These are phyloP conservation scores for Entomobrya multifasciata DNA, from an alignment of 2,888 invertebrate genomes.

Conservation along the genomic window DNA sequence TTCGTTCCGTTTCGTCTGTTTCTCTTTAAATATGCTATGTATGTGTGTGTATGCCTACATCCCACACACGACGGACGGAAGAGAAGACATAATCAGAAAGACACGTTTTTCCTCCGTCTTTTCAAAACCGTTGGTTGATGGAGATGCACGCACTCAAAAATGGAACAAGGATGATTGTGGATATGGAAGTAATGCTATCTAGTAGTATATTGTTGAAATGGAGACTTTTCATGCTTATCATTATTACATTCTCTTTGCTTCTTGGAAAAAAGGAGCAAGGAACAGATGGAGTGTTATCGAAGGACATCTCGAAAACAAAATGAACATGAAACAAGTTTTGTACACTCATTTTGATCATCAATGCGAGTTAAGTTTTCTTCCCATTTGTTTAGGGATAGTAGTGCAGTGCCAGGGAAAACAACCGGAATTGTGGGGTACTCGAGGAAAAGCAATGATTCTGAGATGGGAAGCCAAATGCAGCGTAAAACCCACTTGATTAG, in stretches of 20 bases:
- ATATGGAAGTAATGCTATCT: neutral
- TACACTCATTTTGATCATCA: too few species aligned
- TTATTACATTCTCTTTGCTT: neutral
- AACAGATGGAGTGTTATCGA: constrained; percentile 63
- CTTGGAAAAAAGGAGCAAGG: constrained; percentile 23
- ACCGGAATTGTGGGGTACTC: neutral
- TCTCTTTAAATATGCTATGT: constrained; percentile 22
- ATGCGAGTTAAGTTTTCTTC: neutral
- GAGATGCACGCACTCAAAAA: neutral
- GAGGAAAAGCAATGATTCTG: neutral
- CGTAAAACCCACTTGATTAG: constrained; percentile 21
- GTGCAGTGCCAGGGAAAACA: neutral
- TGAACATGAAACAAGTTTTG: neutral
- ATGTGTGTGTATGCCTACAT: too few species aligned
- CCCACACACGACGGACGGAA: constrained; percentile 59
- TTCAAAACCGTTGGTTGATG: constrained; percentile 6
- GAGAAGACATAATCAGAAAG: constrained; percentile 31
- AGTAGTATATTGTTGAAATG: neutral
- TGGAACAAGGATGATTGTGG: constrained; percentile 1
- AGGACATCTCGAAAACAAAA: constrained; percentile 35
- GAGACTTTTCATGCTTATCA: constrained; percentile 31
- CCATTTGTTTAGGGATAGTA: too few species aligned
- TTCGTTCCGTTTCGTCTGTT: constrained; percentile 63
- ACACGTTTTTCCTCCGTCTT: constrained; percentile 23
- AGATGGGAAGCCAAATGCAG: neutral